phyloP scores from a whole-genome alignment of 2,888 invertebrate species.

The Urechis unicinctus region DNA sequence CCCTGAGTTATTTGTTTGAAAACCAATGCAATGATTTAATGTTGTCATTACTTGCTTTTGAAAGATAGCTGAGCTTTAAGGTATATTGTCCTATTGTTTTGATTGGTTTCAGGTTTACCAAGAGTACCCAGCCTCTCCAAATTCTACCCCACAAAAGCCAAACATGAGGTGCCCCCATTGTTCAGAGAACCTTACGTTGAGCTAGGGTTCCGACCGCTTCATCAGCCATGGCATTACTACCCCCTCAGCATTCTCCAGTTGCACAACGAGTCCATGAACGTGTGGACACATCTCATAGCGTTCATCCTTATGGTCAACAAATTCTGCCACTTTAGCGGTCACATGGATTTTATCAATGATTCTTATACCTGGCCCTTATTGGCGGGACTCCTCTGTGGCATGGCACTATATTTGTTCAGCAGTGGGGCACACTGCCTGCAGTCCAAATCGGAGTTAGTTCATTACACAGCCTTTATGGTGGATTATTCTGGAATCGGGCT shows the following conservation, averaged over 20 bases:
- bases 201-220: constrained; percentile 41
- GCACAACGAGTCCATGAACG: constrained; percentile 48
- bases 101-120: too few relatives aligned
- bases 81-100: too few relatives aligned
- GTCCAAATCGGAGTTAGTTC: constrained; percentile 41
- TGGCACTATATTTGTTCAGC: constrained; percentile 39
- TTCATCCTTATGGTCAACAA: constrained; percentile 23
- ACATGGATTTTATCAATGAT: constrained; percentile 37
- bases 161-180: constrained; percentile 35
- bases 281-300: constrained; percentile 45
- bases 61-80: too few relatives aligned
- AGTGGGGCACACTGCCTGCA: constrained; percentile 42
- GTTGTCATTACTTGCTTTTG: too few relatives aligned
- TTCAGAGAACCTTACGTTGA: constrained; percentile 46
- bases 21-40: too few relatives aligned
- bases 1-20: too few relatives aligned
- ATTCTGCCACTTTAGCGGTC: constrained; percentile 25
- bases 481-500: constrained; percentile 49
- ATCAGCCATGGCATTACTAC: constrained; percentile 45
- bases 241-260: constrained; percentile 40
- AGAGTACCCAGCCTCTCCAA: not conserved
- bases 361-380: constrained; percentile 43
- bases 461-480: constrained; percentile 47
- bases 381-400: constrained; percentile 33
- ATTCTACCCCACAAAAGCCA: constrained; percentile 10